These are phyloP conservation scores for Ochropacha duplaris DNA, from an alignment of 2,888 invertebrate species.

Conservation along the genomic window DNA sequence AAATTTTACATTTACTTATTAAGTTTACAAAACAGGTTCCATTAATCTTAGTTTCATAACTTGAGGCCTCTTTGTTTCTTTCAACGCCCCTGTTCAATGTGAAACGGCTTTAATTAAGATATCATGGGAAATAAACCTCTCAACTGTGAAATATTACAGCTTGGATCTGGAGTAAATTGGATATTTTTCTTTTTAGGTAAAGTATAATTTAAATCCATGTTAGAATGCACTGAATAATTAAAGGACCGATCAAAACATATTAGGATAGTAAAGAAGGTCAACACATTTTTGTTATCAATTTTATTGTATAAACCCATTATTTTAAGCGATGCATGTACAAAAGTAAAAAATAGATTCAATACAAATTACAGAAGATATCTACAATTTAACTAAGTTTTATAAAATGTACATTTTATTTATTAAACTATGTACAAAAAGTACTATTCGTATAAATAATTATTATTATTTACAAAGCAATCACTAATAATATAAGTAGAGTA, in stretches of 20 bases:
- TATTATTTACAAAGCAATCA: slow-evolving; percentile 66
- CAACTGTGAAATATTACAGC: slow-evolving; percentile 62
- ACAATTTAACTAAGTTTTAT: slow-evolving; percentile 43
- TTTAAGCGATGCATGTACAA: slow-evolving; percentile 43
- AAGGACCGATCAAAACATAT: too few relatives aligned
- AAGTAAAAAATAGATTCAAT: slow-evolving; percentile 44
- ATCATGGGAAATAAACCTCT: slow-evolving; percentile 75
- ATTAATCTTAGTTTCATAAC: slow-evolving; percentile 76
- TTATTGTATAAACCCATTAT: slow-evolving; percentile 35
- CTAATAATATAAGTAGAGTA: slow-evolving; percentile 38
- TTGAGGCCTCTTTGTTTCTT: slow-evolving; percentile 63
- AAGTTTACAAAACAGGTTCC: slow-evolving; percentile 65
- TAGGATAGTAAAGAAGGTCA: too few relatives aligned
- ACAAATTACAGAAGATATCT: slow-evolving; percentile 45
- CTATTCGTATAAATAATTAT: slow-evolving; percentile 61
- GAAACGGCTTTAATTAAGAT: slow-evolving; percentile 72
- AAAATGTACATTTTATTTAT: slow-evolving; percentile 19
- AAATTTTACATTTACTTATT: slow-evolving; percentile 53
- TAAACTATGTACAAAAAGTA: slow-evolving; percentile 55
- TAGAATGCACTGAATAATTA: slow-evolving; percentile 10
- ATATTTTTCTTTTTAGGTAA: slow-evolving; percentile 42
- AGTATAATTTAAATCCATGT: slow-evolving; percentile 17
- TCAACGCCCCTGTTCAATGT: slow-evolving; percentile 52
- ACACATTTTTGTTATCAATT: not conserved
- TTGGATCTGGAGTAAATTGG: slow-evolving; percentile 47